Conservation (phyloP, 2,888 invertebrate species). For the Lutraria lutraria region DNA sequence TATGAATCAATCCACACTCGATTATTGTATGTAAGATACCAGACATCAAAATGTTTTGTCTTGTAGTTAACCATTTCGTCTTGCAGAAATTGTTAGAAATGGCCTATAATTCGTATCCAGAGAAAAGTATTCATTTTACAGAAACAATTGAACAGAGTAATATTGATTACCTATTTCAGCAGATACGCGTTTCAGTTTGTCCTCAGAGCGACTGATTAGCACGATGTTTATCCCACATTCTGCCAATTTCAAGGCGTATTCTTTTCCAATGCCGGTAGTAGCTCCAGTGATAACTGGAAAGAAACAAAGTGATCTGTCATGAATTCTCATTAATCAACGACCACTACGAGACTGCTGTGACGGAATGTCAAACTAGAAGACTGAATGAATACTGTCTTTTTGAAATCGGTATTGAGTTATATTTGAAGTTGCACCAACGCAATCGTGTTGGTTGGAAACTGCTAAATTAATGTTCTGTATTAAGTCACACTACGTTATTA, state of each 20-base stretch:
- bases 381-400: neutral
- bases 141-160: neutral
- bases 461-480: neutral
- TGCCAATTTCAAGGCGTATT: conserved; percentile 83
- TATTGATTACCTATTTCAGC: conserved; percentile 82
- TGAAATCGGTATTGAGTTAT: neutral
- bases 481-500: neutral
- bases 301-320: conserved; percentile 10
- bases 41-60: too few relatives aligned
- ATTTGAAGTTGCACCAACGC: neutral
- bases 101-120: neutral
- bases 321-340: neutral
- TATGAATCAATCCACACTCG: too few relatives aligned
- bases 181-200: conserved; percentile 83
- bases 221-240: conserved; percentile 83
- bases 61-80: too few relatives aligned
- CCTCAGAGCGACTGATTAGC: conserved; percentile 84
- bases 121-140: neutral
- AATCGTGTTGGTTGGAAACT: neutral
- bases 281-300: conserved; percentile 86
- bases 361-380: neutral
- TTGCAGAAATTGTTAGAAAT: too few relatives aligned
- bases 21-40: too few relatives aligned
- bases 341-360: neutral
- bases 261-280: conserved; percentile 87